Percentiles rank a stretch among this genome's conserved stretches.
Conservation (phyloP, 2,888 invertebrate species). For the Chromoteleia sp. region DNA sequence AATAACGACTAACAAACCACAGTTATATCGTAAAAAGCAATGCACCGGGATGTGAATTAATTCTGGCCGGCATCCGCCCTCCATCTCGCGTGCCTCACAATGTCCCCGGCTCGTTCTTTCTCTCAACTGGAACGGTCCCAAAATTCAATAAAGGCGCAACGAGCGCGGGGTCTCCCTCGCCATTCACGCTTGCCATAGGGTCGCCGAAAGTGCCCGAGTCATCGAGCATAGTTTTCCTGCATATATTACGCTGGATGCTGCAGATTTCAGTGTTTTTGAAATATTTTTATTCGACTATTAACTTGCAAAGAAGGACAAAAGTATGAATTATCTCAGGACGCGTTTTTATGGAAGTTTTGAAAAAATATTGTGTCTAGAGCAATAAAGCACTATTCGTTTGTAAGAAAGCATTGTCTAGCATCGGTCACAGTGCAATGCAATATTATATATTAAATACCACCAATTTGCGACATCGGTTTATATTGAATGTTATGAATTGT, state of each 20-base stretch:
- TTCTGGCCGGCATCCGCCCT: constrained; percentile 78
- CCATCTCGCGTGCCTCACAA: constrained; percentile 69
- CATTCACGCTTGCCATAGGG: constrained; percentile 75
- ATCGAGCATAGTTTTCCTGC: constrained; percentile 78
- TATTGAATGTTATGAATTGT: too few relatives aligned
- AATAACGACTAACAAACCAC: constrained; percentile 85
- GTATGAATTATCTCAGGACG: too few relatives aligned
- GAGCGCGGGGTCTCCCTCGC: constrained; percentile 77
- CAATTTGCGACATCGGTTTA: too few relatives aligned
- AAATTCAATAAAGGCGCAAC: constrained; percentile 84
- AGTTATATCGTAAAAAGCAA: constrained; percentile 84
- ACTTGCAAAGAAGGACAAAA: not conserved
- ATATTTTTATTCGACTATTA: not conserved
- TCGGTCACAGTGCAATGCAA: too few relatives aligned
- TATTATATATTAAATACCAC: too few relatives aligned
- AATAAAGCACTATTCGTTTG: too few relatives aligned
- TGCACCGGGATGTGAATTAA: constrained; percentile 84
- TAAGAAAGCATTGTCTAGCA: too few relatives aligned
- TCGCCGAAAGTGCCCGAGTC: constrained; percentile 78
- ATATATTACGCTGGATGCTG: constrained; percentile 77
- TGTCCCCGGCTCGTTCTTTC: constrained; percentile 65
- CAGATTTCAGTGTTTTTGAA: constrained; percentile 10
- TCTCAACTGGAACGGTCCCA: constrained; percentile 80
- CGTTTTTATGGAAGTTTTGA: not conserved
- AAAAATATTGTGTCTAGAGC: too few relatives aligned